Evolutionary conservation across 2,888 invertebrate genomes (phyloP).

Genomic region (Leptura quadrifasciata): DNA sequence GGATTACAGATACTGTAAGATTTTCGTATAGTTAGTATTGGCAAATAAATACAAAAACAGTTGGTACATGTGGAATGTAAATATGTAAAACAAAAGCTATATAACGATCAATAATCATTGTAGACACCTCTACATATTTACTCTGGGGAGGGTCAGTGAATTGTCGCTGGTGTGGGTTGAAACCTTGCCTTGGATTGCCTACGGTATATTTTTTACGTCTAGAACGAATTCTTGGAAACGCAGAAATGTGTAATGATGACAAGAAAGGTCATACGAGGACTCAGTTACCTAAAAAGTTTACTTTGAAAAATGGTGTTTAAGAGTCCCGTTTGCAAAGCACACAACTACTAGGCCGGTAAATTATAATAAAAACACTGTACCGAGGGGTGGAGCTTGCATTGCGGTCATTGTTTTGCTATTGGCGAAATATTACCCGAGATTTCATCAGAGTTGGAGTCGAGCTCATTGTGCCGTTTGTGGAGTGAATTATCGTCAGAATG

Average conservation of each 20-base stretch:
- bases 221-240: conserved; percentile 1
- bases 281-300: background rate
- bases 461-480: too few species aligned
- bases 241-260: background rate
- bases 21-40: too few species aligned
- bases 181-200: conserved; percentile 40
- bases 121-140: conserved; percentile 8
- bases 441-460: too few species aligned
- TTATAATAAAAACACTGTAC: too few species aligned
- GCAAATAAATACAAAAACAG: too few species aligned
- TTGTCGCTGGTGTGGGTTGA: conserved; percentile 51
- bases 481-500: too few species aligned
- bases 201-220: conserved; percentile 2
- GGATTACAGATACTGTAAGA: too few species aligned
- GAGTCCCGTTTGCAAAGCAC: too few species aligned
- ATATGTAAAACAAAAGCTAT: background rate
- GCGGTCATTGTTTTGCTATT: too few species aligned
- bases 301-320: background rate
- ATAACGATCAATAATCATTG: background rate
- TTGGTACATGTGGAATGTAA: background rate
- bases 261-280: background rate
- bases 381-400: too few species aligned
- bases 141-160: conserved; percentile 44
- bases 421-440: too few species aligned
- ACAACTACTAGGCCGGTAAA: too few species aligned